Conservation (phyloP, 2,888 invertebrate species). For the Leptura quadrifasciata region DNA sequence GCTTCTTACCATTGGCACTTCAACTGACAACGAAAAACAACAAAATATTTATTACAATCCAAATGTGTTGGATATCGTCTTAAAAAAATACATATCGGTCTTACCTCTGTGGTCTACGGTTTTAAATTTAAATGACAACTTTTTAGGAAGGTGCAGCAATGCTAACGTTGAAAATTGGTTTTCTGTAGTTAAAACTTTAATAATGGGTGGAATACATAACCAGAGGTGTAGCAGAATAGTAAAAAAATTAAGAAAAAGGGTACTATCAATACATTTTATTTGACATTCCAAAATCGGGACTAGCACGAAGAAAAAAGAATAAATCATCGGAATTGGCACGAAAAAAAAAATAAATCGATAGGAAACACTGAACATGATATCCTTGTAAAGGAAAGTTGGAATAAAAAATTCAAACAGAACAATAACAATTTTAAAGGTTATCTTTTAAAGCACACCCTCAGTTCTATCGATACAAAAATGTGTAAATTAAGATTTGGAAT, state of each 20-base stretch:
- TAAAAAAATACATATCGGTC: slow-evolving; percentile 21
- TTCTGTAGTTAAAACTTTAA: slow-evolving; percentile 21
- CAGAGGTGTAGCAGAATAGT: slow-evolving; percentile 34
- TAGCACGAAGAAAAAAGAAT: not conserved
- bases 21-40: not conserved
- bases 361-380: not conserved
- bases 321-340: too few relatives aligned
- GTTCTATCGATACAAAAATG: too few relatives aligned
- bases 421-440: too few relatives aligned
- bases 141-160: not conserved
- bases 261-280: too few relatives aligned
- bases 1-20: not conserved
- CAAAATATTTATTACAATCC: slow-evolving; percentile 22
- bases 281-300: slow-evolving; percentile 25
- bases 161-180: slow-evolving; percentile 36
- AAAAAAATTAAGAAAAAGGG: not conserved
- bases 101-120: slow-evolving; percentile 6
- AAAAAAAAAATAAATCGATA: too few relatives aligned
- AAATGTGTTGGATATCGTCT: not conserved
- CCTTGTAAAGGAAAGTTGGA: too few relatives aligned
- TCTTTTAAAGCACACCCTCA: too few relatives aligned
- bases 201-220: not conserved
- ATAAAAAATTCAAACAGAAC: too few relatives aligned
- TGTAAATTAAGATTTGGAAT: too few relatives aligned
- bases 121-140: slow-evolving; percentile 1